Conservation (phyloP, 2,888 invertebrate species). For the Drosophila leonis region DNA sequence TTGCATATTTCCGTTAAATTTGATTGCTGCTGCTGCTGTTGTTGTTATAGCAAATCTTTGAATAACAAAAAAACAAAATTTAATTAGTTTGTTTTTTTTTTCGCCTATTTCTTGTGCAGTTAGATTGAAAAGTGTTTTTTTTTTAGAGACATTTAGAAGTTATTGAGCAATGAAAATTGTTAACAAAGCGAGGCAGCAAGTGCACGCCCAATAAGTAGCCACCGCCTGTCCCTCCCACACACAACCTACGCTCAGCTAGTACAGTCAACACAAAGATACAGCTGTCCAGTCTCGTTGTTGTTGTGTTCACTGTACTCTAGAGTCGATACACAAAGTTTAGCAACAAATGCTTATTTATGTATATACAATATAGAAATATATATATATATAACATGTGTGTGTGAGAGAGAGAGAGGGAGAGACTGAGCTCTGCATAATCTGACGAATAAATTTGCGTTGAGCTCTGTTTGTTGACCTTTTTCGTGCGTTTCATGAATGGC, state of each 20-base stretch:
- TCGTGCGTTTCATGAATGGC: slow-evolving; percentile 67
- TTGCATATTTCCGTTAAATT: slow-evolving; percentile 62
- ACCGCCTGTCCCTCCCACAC: not conserved
- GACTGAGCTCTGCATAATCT: slow-evolving; percentile 17
- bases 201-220: not conserved
- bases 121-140: not conserved
- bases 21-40: slow-evolving; percentile 17
- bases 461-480: slow-evolving; percentile 76
- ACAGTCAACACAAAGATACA: not conserved
- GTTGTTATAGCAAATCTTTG: slow-evolving; percentile 24
- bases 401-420: not conserved
- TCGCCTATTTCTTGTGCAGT: not conserved
- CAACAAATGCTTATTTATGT: slow-evolving; percentile 53
- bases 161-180: not conserved
- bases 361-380: not conserved
- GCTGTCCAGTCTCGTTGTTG: slow-evolving; percentile 6
- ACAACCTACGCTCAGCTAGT: not conserved
- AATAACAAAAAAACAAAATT: slow-evolving; percentile 15
- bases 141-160: not conserved
- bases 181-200: not conserved
- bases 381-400: not conserved
- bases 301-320: not conserved
- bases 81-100: slow-evolving; percentile 16
- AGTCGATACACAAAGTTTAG: slow-evolving; percentile 53
- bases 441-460: slow-evolving; percentile 18